Conservation (phyloP, 2,797 vertebrate genomes). For the Sebastes oblongus region DNA sequence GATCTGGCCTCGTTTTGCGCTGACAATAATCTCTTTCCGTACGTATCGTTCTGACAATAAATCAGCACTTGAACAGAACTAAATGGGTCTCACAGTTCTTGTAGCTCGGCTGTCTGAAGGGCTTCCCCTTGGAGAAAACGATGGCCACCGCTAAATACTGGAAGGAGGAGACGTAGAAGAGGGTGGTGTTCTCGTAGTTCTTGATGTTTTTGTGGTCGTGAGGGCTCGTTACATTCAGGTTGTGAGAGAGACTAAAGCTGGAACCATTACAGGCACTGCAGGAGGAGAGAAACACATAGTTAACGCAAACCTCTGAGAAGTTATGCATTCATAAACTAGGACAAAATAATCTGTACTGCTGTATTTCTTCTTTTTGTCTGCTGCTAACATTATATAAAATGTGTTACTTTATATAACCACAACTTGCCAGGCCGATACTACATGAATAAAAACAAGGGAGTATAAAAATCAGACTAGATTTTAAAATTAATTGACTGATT, state of each 20-base stretch:
- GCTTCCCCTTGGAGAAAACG: slow-evolving; percentile 96
- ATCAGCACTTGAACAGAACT: neutral
- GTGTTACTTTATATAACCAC: too few species aligned
- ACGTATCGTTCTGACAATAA: neutral
- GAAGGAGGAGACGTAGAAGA: slow-evolving; percentile 96
- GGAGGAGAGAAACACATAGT: neutral
- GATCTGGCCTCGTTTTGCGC: neutral
- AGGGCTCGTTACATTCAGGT: slow-evolving; percentile 72
- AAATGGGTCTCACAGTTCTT: slow-evolving; percentile 88
- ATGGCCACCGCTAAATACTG: slow-evolving; percentile 96
- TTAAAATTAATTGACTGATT: neutral
- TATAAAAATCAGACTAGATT: neutral
- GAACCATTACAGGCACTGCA: slow-evolving; percentile 86
- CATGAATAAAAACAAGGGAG: neutral
- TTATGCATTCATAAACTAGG: neutral
- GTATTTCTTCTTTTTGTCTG: neutral
- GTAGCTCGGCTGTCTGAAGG: slow-evolving; percentile 96
- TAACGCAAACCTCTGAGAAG: neutral
- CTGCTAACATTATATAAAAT: neutral
- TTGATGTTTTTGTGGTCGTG: slow-evolving; percentile 86
- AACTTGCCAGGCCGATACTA: neutral
- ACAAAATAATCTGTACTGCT: neutral
- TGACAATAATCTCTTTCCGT: neutral
- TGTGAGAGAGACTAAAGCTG: slow-evolving; percentile 49
- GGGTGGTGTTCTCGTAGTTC: slow-evolving; percentile 96